Evolutionary conservation across 2,888 invertebrate genomes (phyloP), one percentile per base, ranked within the genome.

Genomic region (Caradrina kadenii): DNA sequence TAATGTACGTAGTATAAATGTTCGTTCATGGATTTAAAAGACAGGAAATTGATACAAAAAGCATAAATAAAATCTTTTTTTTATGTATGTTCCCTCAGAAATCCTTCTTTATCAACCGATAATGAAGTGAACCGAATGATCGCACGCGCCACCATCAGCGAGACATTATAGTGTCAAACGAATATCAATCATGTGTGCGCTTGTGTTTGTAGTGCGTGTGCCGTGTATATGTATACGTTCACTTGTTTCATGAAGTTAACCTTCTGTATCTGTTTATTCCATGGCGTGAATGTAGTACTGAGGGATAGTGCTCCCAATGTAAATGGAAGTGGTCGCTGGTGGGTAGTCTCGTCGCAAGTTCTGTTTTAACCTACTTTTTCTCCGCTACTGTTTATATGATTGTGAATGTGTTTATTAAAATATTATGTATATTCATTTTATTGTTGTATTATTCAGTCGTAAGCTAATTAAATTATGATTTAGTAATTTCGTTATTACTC

Each of bases 341-440:
- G 54, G 61, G 70, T 80, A 77, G 70, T 77, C 76, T 56, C 60
- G 64, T 62, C 64, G 42, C 53, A 31, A 70, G 80, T 80, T 80
- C 70, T 76, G 81, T 70, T 77, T 70, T 80, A 77, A 65, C 77
- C 77, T 76, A 77, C 52, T 80, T 80, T 65, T 70, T 70, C 17
- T 49, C n/a, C 8, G 42, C 55, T 54, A 26, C 48, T 74, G 19
- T 65, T 21, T 45, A 45, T 45, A 10, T 69, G 50, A 19, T 68
- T 54, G 10, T 45, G 49, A 48, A 45, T 53, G 52, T 72, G 35
- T 62, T 22, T 31, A 56, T 58, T 31, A 58, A 58, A 68, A 58
- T 54, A 76, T 55, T 10, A 11, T 54, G 11, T 19, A 31, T 11
- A 5, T 55, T 65, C 66, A 42, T 55, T 73, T 61, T 19, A n/a